Evolutionary conservation across 2,797 vertebrate species (phyloP).

Genomic region (Sphenodon punctatus): DNA sequence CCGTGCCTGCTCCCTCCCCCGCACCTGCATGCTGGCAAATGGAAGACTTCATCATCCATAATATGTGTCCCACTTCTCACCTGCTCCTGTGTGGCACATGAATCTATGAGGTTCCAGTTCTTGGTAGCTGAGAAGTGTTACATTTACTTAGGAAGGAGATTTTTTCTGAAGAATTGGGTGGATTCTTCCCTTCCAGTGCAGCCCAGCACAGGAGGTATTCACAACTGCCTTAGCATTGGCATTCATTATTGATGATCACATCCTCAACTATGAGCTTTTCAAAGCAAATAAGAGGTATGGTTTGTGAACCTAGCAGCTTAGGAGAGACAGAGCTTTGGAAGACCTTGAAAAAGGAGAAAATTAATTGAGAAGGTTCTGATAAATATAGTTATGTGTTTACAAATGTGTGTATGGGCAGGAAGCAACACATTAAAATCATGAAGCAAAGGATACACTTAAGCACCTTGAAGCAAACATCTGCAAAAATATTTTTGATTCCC

Average conservation of each 20-base stretch:
- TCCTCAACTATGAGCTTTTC: neutral
- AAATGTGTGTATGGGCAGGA: rapidly evolving
- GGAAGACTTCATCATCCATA: too few species aligned
- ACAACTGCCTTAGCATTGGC: neutral
- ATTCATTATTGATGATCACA: neutral
- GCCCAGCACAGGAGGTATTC: too few species aligned
- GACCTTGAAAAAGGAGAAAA: neutral
- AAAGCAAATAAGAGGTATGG: neutral
- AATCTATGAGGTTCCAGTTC: too few species aligned
- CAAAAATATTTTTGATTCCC: neutral
- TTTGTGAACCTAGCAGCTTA: too few species aligned
- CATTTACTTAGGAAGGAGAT: too few species aligned
- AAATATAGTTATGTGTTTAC: neutral
- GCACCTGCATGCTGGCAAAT: too few species aligned
- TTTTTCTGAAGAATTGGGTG: too few species aligned
- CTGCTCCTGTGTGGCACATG: too few species aligned
- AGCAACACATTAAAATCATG: neutral
- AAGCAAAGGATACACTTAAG: neutral
- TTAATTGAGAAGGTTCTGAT: neutral
- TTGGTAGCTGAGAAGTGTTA: too few species aligned
- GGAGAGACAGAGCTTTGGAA: neutral
- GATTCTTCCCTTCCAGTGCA: too few species aligned
- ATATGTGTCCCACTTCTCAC: too few species aligned
- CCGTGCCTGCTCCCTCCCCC: too few species aligned
- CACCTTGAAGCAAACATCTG: neutral